Conservation (phyloP, 2,888 invertebrate species). For the Sinhomidia bicolor region DNA sequence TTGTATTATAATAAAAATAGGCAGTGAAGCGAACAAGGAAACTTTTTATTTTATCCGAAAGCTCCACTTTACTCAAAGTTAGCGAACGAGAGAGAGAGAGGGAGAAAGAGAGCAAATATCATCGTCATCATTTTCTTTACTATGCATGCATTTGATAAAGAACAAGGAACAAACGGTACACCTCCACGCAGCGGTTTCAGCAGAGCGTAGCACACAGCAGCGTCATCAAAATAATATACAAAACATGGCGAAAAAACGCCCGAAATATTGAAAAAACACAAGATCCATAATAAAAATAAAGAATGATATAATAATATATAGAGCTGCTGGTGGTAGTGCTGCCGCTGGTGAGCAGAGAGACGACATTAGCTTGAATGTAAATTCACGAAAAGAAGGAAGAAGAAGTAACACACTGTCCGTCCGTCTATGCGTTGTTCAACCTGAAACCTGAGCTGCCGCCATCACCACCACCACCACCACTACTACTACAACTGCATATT, state of each 20-base stretch:
- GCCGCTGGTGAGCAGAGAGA: slow-evolving; percentile 21
- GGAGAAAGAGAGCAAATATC: background rate
- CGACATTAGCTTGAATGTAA: slow-evolving; percentile 50
- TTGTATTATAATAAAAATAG: slow-evolving; percentile 4
- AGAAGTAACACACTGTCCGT: slow-evolving; percentile 29
- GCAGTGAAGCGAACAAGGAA: background rate
- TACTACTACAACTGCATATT: background rate
- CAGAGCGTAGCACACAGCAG: background rate
- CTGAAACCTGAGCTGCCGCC: slow-evolving; percentile 6
- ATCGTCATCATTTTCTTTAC: background rate
- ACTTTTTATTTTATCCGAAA: slow-evolving; percentile 1
- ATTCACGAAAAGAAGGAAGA: slow-evolving; percentile 11
- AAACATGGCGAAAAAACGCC: background rate
- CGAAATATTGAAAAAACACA: slow-evolving; percentile 48
- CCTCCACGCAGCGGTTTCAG: background rate
- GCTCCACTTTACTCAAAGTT: background rate
- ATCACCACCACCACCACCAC: too few relatives aligned
- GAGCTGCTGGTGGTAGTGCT: background rate
- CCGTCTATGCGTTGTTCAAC: slow-evolving; percentile 13
- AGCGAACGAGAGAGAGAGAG: background rate
- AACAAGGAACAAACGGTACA: background rate
- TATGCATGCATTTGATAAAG: background rate
- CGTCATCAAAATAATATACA: background rate
- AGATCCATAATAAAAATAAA: slow-evolving; percentile 23
- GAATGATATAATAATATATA: background rate